Percentiles rank a stretch among this genome's conserved stretches.
phyloP scores from a whole-genome alignment of 2,888 invertebrate species.

The Leptinotarsa haldemani region DNA sequence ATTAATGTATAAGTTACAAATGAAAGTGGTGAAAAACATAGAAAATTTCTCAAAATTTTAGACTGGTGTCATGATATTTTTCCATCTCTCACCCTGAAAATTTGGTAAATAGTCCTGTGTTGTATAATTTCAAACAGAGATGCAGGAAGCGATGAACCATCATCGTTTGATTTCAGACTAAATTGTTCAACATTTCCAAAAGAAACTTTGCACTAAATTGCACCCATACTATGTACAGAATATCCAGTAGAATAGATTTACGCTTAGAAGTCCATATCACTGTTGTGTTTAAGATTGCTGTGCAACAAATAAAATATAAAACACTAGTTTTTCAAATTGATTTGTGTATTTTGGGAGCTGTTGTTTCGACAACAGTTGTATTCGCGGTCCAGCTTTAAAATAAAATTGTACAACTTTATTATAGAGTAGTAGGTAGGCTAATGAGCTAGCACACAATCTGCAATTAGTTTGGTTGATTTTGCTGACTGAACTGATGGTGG shows the following conservation, averaged over 20 bases:
- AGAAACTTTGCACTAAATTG: background rate
- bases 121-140: no score
- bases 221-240: slow-evolving; percentile 10
- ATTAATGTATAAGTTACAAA: no score
- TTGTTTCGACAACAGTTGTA: slow-evolving; percentile 40
- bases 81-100: no score
- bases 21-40: no score
- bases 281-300: slow-evolving; percentile 39
- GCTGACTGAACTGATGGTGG: background rate
- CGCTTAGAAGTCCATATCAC: slow-evolving; percentile 21
- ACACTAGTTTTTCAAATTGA: slow-evolving; percentile 35
- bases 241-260: slow-evolving; percentile 10
- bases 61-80: no score
- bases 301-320: slow-evolving; percentile 32
- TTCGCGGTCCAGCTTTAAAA: slow-evolving; percentile 47
- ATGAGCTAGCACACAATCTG: background rate
- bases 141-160: background rate
- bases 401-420: slow-evolving; percentile 32
- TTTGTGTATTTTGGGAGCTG: slow-evolving; percentile 41
- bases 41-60: no score
- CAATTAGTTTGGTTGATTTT: background rate
- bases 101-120: no score
- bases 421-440: slow-evolving; percentile 18
- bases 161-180: background rate
- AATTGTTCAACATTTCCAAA: background rate